A percentile compares a stretch with the other conserved stretches of the same genome.
phyloP scores from a whole-genome alignment of 2,888 invertebrate genomes.

The Ligdia adustata region DNA sequence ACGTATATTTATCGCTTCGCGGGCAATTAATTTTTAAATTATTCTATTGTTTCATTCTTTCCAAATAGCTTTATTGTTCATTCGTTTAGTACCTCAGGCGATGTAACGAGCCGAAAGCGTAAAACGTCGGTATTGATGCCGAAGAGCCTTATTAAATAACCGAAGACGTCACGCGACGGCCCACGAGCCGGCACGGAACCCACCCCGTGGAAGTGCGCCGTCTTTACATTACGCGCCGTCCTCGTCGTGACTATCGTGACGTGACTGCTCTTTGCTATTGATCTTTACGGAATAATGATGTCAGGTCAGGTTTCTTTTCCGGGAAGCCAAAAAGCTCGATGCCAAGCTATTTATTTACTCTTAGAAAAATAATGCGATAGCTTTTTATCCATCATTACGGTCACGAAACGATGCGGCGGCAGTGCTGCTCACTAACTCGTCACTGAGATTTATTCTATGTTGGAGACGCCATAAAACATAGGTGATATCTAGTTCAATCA shows the following conservation, averaged over 20 bases:
- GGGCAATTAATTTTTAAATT: constrained; percentile 74
- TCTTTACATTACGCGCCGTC: constrained; percentile 34
- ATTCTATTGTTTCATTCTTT: constrained; percentile 57
- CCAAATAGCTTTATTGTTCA: constrained; percentile 39
- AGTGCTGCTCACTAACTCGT: too few species aligned
- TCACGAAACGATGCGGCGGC: not conserved
- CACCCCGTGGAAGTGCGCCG: constrained; percentile 23
- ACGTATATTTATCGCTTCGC: constrained; percentile 74
- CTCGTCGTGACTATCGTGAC: constrained; percentile 42
- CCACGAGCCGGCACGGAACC: constrained; percentile 17
- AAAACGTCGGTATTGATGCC: constrained; percentile 42
- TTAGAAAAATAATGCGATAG: constrained; percentile 1
- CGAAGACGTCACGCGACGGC: constrained; percentile 67
- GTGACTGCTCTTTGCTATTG: constrained; percentile 43
- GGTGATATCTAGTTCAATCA: too few species aligned
- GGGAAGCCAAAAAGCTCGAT: constrained; percentile 23
- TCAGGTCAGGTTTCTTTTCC: constrained; percentile 26
- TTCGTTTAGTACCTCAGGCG: constrained; percentile 33
- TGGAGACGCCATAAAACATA: too few species aligned
- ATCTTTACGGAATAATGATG: constrained; percentile 32
- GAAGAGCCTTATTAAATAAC: constrained; percentile 63
- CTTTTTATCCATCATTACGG: constrained; percentile 8
- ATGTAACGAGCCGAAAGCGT: constrained; percentile 41
- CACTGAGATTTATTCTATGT: too few species aligned
- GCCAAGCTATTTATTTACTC: constrained; percentile 12